Conservation (phyloP, 2,113 vertebrate genomes). For the Progne subis region DNA sequence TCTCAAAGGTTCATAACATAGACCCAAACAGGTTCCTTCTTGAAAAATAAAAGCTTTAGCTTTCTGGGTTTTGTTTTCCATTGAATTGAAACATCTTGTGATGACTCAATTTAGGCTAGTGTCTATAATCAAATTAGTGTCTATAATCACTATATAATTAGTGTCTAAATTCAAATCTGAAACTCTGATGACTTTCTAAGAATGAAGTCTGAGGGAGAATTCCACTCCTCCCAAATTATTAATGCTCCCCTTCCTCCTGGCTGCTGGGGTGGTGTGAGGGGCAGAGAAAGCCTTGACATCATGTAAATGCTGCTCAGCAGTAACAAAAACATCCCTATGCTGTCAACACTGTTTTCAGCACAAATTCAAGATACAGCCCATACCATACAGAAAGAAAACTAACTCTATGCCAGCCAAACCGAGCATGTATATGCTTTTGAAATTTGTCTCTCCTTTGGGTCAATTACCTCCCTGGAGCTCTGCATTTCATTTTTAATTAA, state of each 20-base stretch:
- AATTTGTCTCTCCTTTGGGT: not conserved
- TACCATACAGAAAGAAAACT: not conserved
- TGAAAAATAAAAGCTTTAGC: not conserved
- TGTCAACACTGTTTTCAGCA: not conserved
- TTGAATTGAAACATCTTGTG: not conserved
- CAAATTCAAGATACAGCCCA: not conserved
- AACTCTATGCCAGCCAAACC: not conserved
- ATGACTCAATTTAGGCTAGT: not conserved
- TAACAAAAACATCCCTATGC: not conserved
- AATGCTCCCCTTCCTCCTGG: fast-evolving
- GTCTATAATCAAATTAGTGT: not conserved
- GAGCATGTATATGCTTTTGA: not conserved
- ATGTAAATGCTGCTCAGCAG: not conserved
- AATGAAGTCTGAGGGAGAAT: not conserved
- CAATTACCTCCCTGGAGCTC: not conserved
- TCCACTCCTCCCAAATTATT: not conserved
- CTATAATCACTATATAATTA: not conserved
- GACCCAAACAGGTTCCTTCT: not conserved
- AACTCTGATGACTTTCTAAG: not conserved
- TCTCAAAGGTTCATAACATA: not conserved
- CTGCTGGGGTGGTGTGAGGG: not conserved
- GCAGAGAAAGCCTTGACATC: not conserved
- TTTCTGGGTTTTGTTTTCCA: not conserved
- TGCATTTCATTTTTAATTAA: not conserved
- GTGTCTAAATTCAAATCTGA: not conserved